Percentiles rank a stretch among this genome's conserved stretches.
Evolutionary conservation across 1,140 invertebrate species (phyloP).

Genomic region (Stegodyphus dumicola): DNA sequence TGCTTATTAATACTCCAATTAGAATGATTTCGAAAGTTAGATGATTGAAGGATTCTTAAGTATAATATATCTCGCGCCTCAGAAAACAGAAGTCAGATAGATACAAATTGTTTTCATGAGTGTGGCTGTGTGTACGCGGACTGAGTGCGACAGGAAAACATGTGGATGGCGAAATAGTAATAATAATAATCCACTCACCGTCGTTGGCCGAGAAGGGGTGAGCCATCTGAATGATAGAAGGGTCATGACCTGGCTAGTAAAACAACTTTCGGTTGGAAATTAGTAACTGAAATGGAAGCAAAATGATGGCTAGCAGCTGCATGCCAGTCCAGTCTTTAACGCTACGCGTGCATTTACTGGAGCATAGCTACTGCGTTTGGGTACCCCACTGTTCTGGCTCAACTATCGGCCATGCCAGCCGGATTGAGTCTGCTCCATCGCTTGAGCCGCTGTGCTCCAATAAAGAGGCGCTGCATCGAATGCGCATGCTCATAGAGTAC

Average conservation of each 20-base stretch:
- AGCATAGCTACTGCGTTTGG: neutral
- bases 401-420: conserved; percentile 35
- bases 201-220: conserved; percentile 1
- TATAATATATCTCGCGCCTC: too few species aligned
- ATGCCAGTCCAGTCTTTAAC: neutral
- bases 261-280: neutral
- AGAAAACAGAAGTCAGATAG: too few species aligned
- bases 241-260: conserved; percentile 17
- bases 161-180: neutral
- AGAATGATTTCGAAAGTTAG: too few species aligned
- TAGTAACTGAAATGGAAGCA: neutral
- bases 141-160: neutral
- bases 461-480: conserved; percentile 10
- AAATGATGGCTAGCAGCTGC: neutral
- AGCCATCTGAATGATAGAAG: neutral
- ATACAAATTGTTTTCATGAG: too few species aligned
- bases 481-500: neutral
- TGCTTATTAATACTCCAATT: too few species aligned
- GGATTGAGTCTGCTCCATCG: conserved; percentile 28
- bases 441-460: conserved; percentile 24
- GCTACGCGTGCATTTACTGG: neutral
- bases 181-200: conserved; percentile 3
- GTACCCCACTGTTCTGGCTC: neutral
- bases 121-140: too few species aligned
- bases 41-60: too few species aligned